Base-by-base conservation (phyloP, 1,140 invertebrate species). In the Ceratitis capitata region DNA sequence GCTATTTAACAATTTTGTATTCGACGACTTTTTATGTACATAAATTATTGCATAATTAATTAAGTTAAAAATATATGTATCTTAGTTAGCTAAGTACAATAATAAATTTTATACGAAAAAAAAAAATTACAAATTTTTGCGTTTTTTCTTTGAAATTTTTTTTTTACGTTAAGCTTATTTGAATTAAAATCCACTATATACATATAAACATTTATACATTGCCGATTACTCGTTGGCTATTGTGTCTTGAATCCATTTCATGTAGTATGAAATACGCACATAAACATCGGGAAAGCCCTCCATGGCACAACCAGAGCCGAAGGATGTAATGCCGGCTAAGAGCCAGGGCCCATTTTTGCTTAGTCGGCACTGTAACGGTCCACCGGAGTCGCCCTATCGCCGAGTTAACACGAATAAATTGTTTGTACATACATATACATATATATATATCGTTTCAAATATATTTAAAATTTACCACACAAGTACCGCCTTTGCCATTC, bases 241-340 rank as follows among this genome's bases (percentile, higher is more conserved):
- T 78, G 93, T 93, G 12, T 93, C 92, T 85, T 93, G 94, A 45
- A 98, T 98, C 97, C 97, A 98, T 5, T 95, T 94, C n/a, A 97
- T 92, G 88, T 98, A 98, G 89, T 96, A 95, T 0, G 96, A 95
- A 39, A 97, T 94, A 88, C 95, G 94, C 1, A 97, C 97, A 88
- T 98, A 98, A 1, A 98, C 96, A 86, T 98, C 97, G 0, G 97
- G 96, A 86, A 95, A 96, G 12, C 97, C 97, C 51, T 96, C 94
- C 85, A 95, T 94, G 0, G 97, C 97, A 91, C 97, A 98, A 35
- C 97, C 97, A 0, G 97, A 97, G 0, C 97, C 97, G 89, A 98
- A 98, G 0, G 97, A 97, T 0, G 97, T 98, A 6, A 98, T 95
- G 0, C 97, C 97, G 0, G 95, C 95, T 19, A 98, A 92, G 89